These are phyloP conservation scores for Psammodynastes pulverulentus DNA, from an alignment of 2,113 vertebrate species.

Conservation along the genomic window DNA sequence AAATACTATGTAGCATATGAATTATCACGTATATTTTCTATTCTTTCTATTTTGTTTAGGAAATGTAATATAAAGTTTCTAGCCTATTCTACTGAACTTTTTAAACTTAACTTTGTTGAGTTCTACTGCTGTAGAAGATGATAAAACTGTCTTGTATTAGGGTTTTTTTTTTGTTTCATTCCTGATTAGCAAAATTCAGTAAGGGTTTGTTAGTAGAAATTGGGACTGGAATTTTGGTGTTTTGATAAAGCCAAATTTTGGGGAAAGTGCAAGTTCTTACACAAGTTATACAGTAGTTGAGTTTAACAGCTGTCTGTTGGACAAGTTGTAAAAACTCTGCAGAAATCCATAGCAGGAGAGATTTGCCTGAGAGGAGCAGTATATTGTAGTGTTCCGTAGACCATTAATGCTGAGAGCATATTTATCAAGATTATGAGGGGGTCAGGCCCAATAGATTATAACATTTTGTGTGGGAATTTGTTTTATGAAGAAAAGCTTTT, in stretches of 20 bases:
- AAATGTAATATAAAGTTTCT: not conserved
- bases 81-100: not conserved
- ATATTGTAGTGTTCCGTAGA: not conserved
- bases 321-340: not conserved
- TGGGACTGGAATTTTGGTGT: not conserved
- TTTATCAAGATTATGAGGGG: not conserved
- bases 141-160: not conserved
- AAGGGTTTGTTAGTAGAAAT: not conserved
- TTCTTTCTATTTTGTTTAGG: not conserved
- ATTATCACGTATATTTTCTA: not conserved
- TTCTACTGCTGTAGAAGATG: not conserved
- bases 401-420: not conserved
- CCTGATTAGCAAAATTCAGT: not conserved
- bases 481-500: slow-evolving; percentile 3
- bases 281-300: not conserved
- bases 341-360: slow-evolving; percentile 6
- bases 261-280: not conserved
- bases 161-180: not conserved
- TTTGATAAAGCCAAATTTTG: not conserved
- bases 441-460: not conserved
- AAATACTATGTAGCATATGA: not conserved
- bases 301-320: not conserved
- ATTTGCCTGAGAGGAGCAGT: not conserved
- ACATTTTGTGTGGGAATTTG: not conserved
- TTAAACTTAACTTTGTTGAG: not conserved